Conservation (phyloP, 2,888 invertebrate genomes). For the Tiphia femorata region DNA sequence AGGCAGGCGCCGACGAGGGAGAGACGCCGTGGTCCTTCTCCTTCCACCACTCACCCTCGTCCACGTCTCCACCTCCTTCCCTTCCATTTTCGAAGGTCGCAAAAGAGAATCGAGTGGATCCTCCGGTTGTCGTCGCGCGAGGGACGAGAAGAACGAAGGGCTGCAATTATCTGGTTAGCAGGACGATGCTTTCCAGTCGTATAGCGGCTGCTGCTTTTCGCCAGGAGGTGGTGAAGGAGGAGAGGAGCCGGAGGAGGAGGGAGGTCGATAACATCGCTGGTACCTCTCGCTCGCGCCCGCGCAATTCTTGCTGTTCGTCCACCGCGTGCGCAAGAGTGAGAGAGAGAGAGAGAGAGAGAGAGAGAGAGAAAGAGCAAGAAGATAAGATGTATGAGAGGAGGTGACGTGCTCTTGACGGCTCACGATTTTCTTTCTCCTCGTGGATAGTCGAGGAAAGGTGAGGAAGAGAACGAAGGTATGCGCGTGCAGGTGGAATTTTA, state of each 20-base stretch:
- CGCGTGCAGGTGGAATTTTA: not conserved
- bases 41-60: not conserved
- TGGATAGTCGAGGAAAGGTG: too few species aligned
- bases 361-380: not conserved
- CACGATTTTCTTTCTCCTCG: slow-evolving; percentile 2
- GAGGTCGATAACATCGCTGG: slow-evolving; percentile 59
- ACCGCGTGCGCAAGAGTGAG: slow-evolving; percentile 5
- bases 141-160: not conserved
- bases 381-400: slow-evolving; percentile 16
- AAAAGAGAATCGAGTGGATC: not conserved
- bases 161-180: too few species aligned
- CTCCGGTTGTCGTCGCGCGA: not conserved
- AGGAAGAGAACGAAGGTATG: too few species aligned
- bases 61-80: not conserved
- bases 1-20: too few species aligned
- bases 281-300: too few species aligned
- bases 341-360: not conserved
- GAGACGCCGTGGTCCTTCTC: not conserved
- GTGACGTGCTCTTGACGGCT: slow-evolving; percentile 37
- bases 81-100: not conserved
- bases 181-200: too few species aligned
- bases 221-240: slow-evolving; percentile 19
- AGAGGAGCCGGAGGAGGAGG: slow-evolving; percentile 24
- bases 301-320: slow-evolving; percentile 36
- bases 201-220: too few species aligned